A percentile compares a stretch with the other conserved stretches of the same genome.
These are phyloP conservation scores for Stenolophus ochropezus DNA, from an alignment of 2,888 invertebrate genomes.

Conservation along the genomic window DNA sequence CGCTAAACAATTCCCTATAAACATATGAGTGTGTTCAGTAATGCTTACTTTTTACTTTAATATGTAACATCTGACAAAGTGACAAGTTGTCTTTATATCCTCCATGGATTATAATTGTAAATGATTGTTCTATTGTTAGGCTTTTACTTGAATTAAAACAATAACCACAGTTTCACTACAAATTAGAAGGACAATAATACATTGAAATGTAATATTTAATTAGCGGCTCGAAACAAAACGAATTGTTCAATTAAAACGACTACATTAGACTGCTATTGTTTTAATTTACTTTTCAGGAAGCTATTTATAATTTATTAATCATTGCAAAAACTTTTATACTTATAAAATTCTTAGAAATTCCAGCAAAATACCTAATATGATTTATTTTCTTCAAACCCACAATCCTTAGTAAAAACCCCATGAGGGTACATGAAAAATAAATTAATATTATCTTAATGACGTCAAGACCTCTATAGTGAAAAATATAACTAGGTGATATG, in stretches of 20 bases:
- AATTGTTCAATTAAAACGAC: background rate
- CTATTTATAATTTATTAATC: too few species aligned
- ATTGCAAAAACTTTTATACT: too few species aligned
- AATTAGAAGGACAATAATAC: background rate
- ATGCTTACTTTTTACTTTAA: background rate
- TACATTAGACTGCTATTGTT: background rate
- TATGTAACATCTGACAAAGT: background rate
- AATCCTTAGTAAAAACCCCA: too few species aligned
- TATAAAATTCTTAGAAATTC: too few species aligned
- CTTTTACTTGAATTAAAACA: constrained; percentile 2
- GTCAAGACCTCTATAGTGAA: too few species aligned
- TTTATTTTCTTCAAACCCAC: too few species aligned
- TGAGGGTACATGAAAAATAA: too few species aligned
- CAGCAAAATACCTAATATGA: too few species aligned
- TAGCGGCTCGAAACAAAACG: background rate
- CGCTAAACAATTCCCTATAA: background rate
- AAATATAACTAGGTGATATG: too few species aligned
- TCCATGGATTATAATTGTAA: constrained; percentile 1
- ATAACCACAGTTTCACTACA: background rate
- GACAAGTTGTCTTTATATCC: constrained; percentile 1
- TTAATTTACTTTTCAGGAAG: too few species aligned
- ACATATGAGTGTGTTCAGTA: background rate
- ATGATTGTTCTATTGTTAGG: background rate
- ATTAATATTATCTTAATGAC: too few species aligned
- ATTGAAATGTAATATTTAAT: background rate